A percentile compares a stretch with the other conserved stretches of the same genome.
phyloP scores from a whole-genome alignment of 2,797 vertebrate species.

The Hozukius guyotensis region DNA sequence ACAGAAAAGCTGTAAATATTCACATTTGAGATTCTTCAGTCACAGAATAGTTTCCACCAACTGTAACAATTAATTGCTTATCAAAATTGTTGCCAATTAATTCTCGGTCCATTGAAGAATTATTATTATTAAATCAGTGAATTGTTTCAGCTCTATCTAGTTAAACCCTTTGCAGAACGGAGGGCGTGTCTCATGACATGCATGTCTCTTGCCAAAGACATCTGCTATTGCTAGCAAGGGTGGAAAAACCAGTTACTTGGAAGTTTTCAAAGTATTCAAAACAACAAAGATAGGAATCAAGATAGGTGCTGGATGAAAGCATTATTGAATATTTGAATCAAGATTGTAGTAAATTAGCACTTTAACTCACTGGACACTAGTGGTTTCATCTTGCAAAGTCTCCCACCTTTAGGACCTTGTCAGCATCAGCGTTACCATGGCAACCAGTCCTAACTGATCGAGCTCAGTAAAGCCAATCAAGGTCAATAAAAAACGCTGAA shows the following conservation, averaged over 20 bases:
- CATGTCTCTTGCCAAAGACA: neutral
- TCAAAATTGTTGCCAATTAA: neutral
- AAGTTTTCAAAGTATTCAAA: neutral
- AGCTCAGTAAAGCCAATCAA: neutral
- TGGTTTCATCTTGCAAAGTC: neutral
- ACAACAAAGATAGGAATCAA: neutral
- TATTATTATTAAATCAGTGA: neutral
- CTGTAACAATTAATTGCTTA: neutral
- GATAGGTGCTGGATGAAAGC: neutral
- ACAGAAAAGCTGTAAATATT: neutral
- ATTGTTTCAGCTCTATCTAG: neutral
- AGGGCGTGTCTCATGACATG: neutral
- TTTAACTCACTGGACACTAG: neutral
- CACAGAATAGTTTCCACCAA: neutral
- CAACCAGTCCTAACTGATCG: neutral
- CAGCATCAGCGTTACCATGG: conserved; percentile 54
- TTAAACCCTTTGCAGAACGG: neutral
- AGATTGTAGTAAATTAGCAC: neutral
- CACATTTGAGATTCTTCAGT: neutral
- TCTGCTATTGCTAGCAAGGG: neutral
- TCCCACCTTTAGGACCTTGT: neutral
- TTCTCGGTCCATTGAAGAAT: neutral
- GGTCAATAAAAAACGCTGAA: neutral
- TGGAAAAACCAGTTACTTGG: too few relatives aligned
- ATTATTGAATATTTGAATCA: neutral